These are phyloP conservation scores for Kryphioiulus occultus DNA, from an alignment of 2,888 invertebrate genomes.

Conservation along the genomic window DNA sequence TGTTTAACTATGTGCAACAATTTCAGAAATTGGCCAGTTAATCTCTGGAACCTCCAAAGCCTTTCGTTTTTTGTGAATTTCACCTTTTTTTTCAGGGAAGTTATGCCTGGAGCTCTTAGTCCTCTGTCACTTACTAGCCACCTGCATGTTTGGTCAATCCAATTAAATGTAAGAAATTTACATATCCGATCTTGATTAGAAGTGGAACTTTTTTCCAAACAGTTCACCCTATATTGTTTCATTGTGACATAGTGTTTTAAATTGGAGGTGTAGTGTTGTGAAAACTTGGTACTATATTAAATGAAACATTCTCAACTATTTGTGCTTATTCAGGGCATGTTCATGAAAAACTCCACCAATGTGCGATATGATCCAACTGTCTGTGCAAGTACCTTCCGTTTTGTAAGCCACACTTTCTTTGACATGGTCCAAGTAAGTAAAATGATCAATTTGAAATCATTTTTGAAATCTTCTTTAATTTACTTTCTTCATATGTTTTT, in stretches of 20 bases:
- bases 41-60: too few species aligned
- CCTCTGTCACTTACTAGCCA: constrained; percentile 67
- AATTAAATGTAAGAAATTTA: neutral
- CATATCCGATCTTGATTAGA: too few species aligned
- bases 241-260: too few species aligned
- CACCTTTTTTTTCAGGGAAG: constrained; percentile 67
- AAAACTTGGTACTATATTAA: too few species aligned
- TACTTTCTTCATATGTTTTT: too few species aligned
- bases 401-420: constrained; percentile 69
- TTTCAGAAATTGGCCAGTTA: too few species aligned
- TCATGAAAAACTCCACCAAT: neutral
- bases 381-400: constrained; percentile 67
- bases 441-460: neutral
- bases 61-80: too few species aligned
- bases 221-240: too few species aligned
- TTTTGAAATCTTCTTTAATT: neutral
- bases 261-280: too few species aligned
- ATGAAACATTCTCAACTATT: neutral
- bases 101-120: constrained; percentile 71
- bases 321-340: neutral
- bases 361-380: neutral
- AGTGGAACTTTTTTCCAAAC: too few species aligned
- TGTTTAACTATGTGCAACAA: too few species aligned
- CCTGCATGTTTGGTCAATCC: neutral
- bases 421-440: constrained; percentile 62